Evolutionary conservation across 2,113 vertebrate genomes (phyloP).

Genomic region (Calyptommatus sinebrachiatus): DNA sequence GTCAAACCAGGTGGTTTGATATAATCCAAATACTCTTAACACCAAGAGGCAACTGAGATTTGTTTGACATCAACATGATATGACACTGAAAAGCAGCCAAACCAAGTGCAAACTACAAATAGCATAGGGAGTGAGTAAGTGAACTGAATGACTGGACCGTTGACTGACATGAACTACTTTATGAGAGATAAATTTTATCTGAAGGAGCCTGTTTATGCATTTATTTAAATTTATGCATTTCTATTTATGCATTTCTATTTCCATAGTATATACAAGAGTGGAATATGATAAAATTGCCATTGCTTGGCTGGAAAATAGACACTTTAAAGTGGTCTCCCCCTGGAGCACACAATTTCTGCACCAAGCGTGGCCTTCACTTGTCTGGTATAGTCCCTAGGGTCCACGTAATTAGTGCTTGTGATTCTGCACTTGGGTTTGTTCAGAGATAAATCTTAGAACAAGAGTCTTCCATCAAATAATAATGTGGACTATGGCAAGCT

Average conservation of each 20-base stretch:
- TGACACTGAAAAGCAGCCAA: background rate
- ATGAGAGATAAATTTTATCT: background rate
- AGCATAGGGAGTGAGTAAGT: background rate
- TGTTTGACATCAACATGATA: background rate
- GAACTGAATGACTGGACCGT: background rate
- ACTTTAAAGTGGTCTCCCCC: no score
- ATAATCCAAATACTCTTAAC: background rate
- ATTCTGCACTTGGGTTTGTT: no score
- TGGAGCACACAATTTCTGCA: no score
- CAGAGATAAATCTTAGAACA: no score
- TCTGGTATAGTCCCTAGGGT: no score
- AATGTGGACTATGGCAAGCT: no score
- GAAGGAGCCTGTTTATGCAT: constrained; percentile 10
- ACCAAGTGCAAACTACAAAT: background rate
- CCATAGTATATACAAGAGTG: constrained; percentile 31
- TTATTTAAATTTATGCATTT: rapidly evolving
- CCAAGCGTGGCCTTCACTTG: no score
- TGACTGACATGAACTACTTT: background rate
- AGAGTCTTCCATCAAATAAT: background rate
- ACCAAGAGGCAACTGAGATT: no score
- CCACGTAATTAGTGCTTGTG: no score
- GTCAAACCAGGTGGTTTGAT: no score
- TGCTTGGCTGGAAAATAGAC: constrained; percentile 38
- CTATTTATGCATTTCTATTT: background rate
- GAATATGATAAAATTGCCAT: constrained; percentile 30